A percentile compares a stretch with the other conserved stretches of the same genome.
Conservation (phyloP, 2,888 invertebrate genomes). For the Cephalotes varians region DNA sequence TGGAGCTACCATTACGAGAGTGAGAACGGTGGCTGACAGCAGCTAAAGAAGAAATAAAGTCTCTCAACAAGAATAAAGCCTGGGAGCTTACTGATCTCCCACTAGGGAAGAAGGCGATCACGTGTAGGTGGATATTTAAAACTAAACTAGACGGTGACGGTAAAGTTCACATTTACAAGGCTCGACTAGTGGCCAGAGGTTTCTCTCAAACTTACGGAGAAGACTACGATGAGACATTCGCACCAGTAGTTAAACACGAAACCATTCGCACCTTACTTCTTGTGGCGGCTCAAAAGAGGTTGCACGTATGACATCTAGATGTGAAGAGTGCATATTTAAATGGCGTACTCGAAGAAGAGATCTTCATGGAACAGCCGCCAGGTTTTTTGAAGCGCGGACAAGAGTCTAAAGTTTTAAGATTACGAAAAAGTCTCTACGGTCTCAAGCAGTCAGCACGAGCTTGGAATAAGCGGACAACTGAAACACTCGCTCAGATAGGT, state of each 20-base stretch:
- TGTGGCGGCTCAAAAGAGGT: background rate
- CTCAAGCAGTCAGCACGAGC: constrained; percentile 19
- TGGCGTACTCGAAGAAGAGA: background rate
- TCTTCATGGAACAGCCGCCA: constrained; percentile 6
- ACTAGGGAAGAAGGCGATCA: background rate
- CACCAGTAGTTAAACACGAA: background rate
- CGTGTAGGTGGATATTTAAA: constrained; percentile 29
- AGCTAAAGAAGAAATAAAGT: background rate
- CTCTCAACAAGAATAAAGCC: background rate
- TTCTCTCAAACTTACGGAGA: background rate
- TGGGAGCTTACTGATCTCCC: constrained; percentile 16
- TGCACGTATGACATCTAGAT: background rate
- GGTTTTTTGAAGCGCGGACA: background rate
- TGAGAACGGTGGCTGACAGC: background rate
- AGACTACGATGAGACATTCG: constrained; percentile 20
- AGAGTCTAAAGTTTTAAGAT: background rate
- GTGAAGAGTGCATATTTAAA: constrained; percentile 13
- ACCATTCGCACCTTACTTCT: background rate
- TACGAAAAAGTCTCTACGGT: background rate
- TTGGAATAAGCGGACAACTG: constrained; percentile 10
- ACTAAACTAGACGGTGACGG: background rate
- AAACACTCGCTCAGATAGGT: background rate
- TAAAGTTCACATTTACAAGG: background rate
- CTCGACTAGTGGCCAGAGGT: constrained; percentile 3
- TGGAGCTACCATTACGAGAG: background rate